A percentile compares a stretch with the other conserved stretches of the same genome.
Evolutionary conservation across 2,797 vertebrate genomes (phyloP).

Genomic region (Neopelma chrysocephalum): DNA sequence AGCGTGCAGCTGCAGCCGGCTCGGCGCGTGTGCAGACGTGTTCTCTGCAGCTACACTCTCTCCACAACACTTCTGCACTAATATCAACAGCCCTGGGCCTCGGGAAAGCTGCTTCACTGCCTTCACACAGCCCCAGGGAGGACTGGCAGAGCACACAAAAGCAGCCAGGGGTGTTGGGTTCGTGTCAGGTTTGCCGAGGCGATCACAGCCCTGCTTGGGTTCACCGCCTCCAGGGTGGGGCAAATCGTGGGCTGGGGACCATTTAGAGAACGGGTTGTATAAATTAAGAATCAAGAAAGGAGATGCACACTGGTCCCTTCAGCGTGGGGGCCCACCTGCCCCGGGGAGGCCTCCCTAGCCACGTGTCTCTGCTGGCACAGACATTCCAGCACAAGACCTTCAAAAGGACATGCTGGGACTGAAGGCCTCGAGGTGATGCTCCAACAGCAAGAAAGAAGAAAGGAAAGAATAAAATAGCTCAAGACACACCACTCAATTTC

Average conservation of each 20-base stretch:
- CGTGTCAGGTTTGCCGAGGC: neutral
- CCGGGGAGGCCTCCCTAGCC: neutral
- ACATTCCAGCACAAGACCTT: neutral
- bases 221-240: neutral
- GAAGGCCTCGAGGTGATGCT: neutral
- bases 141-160: neutral
- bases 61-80: neutral
- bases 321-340: neutral
- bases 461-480: neutral
- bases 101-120: neutral
- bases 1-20: neutral
- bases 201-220: neutral
- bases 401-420: neutral
- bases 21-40: fast-evolving
- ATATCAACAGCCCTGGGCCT: neutral
- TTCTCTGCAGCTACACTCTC: neutral
- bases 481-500: neutral
- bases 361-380: neutral
- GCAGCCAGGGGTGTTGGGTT: neutral
- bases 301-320: neutral
- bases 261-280: neutral
- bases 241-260: neutral
- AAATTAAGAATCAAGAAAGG: neutral
- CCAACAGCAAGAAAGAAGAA: neutral
- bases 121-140: neutral